A percentile compares a stretch with the other conserved stretches of the same genome.
Evolutionary conservation across 2,888 invertebrate genomes (phyloP).

Genomic region (Mylabris sibirica): DNA sequence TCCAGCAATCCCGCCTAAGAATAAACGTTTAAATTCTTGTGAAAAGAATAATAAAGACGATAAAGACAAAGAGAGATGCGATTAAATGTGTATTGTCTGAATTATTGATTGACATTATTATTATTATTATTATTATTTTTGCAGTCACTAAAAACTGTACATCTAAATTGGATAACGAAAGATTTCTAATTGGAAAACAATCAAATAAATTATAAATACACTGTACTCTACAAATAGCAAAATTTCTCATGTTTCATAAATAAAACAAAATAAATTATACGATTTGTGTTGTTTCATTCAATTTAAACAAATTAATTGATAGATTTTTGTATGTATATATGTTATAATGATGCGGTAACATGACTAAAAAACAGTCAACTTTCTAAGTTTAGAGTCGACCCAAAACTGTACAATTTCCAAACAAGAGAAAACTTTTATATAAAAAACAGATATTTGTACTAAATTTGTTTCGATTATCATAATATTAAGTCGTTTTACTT

Average conservation of each 20-base stretch:
- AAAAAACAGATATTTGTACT: not conserved
- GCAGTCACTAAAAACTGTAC: slow-evolving; percentile 3
- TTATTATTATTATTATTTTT: not conserved
- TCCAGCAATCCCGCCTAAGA: too few species aligned
- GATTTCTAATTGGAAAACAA: not conserved
- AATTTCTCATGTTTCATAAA: not conserved
- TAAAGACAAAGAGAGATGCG: too few species aligned
- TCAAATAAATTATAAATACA: not conserved
- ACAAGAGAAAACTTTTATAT: not conserved
- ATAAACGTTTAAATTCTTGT: too few species aligned
- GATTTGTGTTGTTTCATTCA: not conserved
- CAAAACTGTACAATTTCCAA: slow-evolving; percentile 3
- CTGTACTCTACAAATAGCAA: not conserved
- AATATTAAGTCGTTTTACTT: not conserved
- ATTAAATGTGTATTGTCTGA: not conserved
- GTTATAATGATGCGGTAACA: not conserved
- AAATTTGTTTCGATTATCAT: not conserved
- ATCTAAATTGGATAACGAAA: not conserved
- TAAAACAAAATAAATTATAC: not conserved
- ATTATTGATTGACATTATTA: not conserved
- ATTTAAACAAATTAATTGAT: not conserved
- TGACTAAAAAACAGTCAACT: not conserved
- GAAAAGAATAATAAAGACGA: not conserved
- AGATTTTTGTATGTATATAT: too few species aligned
- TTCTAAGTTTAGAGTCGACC: not conserved